A percentile compares a stretch with the other conserved stretches of the same genome.
These are phyloP conservation scores for Carassius carassius DNA, from an alignment of 2,113 vertebrate species.

Conservation along the genomic window DNA sequence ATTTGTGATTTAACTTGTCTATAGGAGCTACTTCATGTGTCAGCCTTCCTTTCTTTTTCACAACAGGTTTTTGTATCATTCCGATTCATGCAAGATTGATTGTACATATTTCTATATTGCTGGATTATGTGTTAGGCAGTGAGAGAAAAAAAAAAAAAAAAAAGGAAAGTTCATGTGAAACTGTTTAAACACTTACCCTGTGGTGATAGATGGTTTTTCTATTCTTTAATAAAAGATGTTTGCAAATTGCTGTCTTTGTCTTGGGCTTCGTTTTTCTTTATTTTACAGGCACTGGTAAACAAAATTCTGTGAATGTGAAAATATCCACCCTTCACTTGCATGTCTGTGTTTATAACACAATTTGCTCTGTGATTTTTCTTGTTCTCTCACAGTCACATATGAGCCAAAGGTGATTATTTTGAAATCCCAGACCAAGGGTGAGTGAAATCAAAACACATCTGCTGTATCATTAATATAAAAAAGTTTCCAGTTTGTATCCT, in stretches of 20 bases:
- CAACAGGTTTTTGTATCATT: neutral
- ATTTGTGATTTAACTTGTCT: neutral
- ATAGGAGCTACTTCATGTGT: neutral
- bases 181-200: neutral
- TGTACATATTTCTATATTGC: neutral
- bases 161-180: neutral
- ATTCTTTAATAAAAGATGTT: constrained; percentile 12
- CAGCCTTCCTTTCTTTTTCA: neutral
- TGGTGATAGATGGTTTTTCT: neutral
- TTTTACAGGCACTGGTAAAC: neutral
- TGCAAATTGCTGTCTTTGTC: neutral
- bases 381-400: neutral
- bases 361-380: neutral
- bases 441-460: neutral
- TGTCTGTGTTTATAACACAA: neutral
- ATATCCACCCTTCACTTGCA: neutral
- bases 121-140: neutral
- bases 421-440: neutral
- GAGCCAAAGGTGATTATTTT: neutral
- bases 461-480: neutral
- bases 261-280: neutral
- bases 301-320: neutral
- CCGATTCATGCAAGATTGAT: neutral
- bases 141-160: neutral
- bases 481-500: neutral